A percentile compares a stretch with the other conserved stretches of the same genome.
These are phyloP conservation scores for Pteronura brasiliensis DNA, from an alignment of 2,113 vertebrate genomes.

Conservation along the genomic window DNA sequence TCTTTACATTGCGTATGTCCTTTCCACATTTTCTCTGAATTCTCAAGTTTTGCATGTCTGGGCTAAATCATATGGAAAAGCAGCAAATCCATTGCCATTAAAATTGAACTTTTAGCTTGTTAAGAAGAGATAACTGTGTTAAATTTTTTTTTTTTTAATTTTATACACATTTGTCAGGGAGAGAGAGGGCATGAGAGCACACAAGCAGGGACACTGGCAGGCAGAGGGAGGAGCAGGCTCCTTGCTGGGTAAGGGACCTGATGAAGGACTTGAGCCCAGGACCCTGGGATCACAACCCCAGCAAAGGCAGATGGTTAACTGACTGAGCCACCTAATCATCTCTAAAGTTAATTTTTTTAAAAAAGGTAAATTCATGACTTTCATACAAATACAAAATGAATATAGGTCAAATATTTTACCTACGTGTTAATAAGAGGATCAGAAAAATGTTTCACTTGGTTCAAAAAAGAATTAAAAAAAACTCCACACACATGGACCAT, in stretches of 20 bases:
- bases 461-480: background rate
- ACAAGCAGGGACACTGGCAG: background rate
- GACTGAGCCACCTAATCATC: background rate
- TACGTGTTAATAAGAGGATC: background rate
- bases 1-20: background rate
- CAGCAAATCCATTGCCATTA: background rate
- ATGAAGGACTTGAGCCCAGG: background rate
- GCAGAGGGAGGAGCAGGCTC: background rate
- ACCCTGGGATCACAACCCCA: background rate
- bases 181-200: background rate
- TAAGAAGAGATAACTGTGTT: background rate
- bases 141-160: background rate
- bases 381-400: conserved; percentile 30
- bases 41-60: background rate
- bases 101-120: conserved; percentile 2
- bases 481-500: background rate
- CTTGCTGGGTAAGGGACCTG: background rate
- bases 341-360: background rate
- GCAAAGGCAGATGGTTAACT: background rate
- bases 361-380: background rate
- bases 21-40: conserved; percentile 1
- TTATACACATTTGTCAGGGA: too few species aligned
- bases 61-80: background rate
- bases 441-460: background rate
- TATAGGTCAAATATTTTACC: background rate